Base-by-base conservation (phyloP, 2,888 invertebrate genomes). In the Eulithis prunata region DNA sequence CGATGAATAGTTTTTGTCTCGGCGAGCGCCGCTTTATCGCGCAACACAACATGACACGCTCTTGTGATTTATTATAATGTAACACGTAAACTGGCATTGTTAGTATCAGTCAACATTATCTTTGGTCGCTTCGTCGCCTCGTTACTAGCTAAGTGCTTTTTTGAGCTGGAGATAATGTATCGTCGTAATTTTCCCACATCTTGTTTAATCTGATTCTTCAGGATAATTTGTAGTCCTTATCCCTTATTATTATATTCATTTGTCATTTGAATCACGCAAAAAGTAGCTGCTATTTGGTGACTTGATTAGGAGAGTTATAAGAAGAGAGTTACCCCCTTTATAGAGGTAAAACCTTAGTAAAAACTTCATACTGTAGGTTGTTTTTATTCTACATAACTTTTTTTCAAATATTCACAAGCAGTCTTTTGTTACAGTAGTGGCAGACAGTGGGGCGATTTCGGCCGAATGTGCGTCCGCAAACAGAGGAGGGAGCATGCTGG, bases 401-500 rank as follows among this genome's bases (percentile, higher is more conserved):
- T 3, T 14, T 43, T 2, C 2, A 46, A 13, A 46, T 47, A 47
- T 47, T 53, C 32, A 46, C 32, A 52, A 5, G 32, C 12, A n/a
- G 45, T 45, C 10, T 51, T 67, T 81, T 85, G 79, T 89, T 88
- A 1, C 86, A 91, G 90, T 76, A 76, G 76, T 78, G 76, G 71
- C 71, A 70, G 79, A 75, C 66, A 66, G 77, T 70, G 72, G 76
- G 75, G 78, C 71, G 78, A 78, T 84, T 85, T 83, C 84, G 82
- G 82, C 90, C 90, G 87, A 80, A 91, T 93, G 92, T 85, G 88
- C 90, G 85, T 78, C 84, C 86, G 83, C 78, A 82, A 83, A 81
- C 79, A 77, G 77, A 81, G 83, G 83, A 81, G 84, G 85, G 90
- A 91, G 90, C 80, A 93, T 93, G 92, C 92, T 92, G 83, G 87